phyloP scores from a whole-genome alignment of 2,888 invertebrate genomes.

The Drosophila subquinaria region DNA sequence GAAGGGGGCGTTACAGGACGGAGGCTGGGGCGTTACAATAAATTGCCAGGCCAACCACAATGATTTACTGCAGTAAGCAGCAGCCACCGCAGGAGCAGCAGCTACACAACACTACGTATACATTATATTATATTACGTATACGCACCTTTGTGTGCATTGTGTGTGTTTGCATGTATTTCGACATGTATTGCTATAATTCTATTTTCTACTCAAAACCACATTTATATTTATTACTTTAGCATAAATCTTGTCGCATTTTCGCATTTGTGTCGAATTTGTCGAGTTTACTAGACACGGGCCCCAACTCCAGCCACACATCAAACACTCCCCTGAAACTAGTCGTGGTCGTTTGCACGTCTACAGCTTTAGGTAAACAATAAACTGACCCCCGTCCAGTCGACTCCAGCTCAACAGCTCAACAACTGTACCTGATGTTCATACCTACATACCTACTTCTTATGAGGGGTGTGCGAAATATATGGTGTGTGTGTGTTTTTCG shows the following conservation, averaged over 20 bases:
- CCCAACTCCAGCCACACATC: neutral
- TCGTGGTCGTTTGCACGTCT: constrained; percentile 61
- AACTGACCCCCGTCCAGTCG: constrained; percentile 61
- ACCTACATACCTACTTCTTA: neutral
- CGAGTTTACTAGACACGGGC: constrained; percentile 65
- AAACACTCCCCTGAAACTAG: constrained; percentile 12
- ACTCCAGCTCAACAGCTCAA: constrained; percentile 12
- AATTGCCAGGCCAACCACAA: constrained; percentile 75
- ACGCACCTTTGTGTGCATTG: constrained; percentile 67
- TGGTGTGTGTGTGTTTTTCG: constrained; percentile 36
- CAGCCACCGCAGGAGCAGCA: constrained; percentile 19
- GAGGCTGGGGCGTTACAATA: constrained; percentile 55
- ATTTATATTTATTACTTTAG: constrained; percentile 80
- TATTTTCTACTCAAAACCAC: constrained; percentile 80
- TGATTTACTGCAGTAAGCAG: constrained; percentile 70
- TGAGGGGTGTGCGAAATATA: constrained; percentile 60
- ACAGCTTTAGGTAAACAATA: constrained; percentile 71
- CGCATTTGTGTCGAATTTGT: constrained; percentile 82
- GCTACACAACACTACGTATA: constrained; percentile 17
- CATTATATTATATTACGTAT: constrained; percentile 44
- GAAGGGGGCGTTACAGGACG: constrained; percentile 12
- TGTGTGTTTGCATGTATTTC: constrained; percentile 17
- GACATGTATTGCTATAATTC: constrained; percentile 75
- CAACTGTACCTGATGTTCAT: constrained; percentile 46
- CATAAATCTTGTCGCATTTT: constrained; percentile 82